Conservation (phyloP, 2,888 invertebrate species). For the Phortica magna region DNA sequence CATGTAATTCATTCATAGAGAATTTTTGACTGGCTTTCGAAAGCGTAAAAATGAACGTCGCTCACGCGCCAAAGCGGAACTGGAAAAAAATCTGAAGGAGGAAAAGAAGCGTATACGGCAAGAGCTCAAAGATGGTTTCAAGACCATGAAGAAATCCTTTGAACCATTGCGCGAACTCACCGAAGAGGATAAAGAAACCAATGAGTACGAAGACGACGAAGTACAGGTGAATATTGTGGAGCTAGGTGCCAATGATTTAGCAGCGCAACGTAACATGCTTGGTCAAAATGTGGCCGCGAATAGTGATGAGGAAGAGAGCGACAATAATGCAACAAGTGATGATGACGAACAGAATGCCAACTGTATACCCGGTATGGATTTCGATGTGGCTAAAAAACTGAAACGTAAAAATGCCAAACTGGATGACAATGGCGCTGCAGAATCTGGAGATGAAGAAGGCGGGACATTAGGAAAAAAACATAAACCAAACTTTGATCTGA, state of each 20-base stretch:
- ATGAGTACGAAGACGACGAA: conserved; percentile 86
- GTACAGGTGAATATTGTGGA: conserved; percentile 89
- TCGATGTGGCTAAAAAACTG: conserved; percentile 56
- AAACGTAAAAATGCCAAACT: conserved; percentile 43
- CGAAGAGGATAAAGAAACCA: conserved; percentile 76
- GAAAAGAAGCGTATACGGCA: conserved; percentile 87
- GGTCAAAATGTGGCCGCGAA: conserved; percentile 82
- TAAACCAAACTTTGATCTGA: conserved; percentile 49
- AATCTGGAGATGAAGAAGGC: conserved; percentile 38
- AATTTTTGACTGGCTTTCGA: conserved; percentile 89
- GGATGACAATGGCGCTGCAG: background rate
- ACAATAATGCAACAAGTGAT: conserved; percentile 63
- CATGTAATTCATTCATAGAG: conserved; percentile 78
- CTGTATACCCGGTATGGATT: conserved; percentile 75
- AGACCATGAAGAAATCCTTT: conserved; percentile 85
- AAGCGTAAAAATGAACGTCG: conserved; percentile 88
- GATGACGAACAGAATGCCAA: conserved; percentile 57
- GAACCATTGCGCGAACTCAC: conserved; percentile 82
- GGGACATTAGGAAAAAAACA: conserved; percentile 39
- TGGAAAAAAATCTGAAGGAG: conserved; percentile 85
- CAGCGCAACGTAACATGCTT: conserved; percentile 85
- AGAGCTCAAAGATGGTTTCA: conserved; percentile 88
- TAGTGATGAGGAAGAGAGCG: conserved; percentile 78
- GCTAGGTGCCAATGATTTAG: conserved; percentile 84
- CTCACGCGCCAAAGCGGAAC: conserved; percentile 85